Conservation (phyloP, 1,140 invertebrate genomes). For the Philotrypesis tridentata region DNA sequence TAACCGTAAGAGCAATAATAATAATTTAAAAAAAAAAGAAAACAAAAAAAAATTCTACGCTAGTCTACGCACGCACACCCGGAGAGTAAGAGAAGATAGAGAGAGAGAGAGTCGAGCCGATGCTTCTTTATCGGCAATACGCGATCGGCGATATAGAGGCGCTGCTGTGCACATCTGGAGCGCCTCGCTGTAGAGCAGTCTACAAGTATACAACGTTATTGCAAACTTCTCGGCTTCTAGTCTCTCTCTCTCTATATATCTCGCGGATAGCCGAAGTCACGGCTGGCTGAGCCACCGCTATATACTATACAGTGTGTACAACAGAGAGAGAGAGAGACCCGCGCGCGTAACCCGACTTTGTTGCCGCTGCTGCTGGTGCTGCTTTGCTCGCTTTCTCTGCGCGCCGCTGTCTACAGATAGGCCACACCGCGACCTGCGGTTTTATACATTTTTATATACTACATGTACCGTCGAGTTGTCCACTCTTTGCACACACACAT, state of each 20-base stretch:
- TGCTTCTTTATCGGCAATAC: neutral
- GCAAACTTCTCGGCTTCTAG: too few species aligned
- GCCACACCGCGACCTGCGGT: neutral
- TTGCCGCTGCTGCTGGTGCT: neutral
- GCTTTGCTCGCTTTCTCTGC: neutral
- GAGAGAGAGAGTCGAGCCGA: neutral
- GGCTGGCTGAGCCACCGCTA: neutral
- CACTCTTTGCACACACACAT: too few species aligned
- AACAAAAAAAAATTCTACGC: too few species aligned
- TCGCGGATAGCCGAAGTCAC: neutral
- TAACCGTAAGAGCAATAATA: too few species aligned
- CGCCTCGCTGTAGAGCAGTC: neutral
- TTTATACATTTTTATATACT: neutral
- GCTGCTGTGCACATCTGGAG: conserved; percentile 2
- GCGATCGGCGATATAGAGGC: neutral
- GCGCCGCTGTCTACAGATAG: neutral
- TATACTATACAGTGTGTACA: neutral
- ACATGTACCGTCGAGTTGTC: too few species aligned
- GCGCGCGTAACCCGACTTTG: neutral
- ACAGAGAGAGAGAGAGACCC: too few species aligned
- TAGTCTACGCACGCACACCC: too few species aligned
- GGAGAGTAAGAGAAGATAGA: neutral
- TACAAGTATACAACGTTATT: too few species aligned
- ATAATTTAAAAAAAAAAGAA: too few species aligned
- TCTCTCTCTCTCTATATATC: too few species aligned